Percentiles rank a stretch among this genome's conserved stretches.
These are phyloP conservation scores for Pectinophora gossypiella DNA, from an alignment of 1,140 invertebrate genomes.

Conservation along the genomic window DNA sequence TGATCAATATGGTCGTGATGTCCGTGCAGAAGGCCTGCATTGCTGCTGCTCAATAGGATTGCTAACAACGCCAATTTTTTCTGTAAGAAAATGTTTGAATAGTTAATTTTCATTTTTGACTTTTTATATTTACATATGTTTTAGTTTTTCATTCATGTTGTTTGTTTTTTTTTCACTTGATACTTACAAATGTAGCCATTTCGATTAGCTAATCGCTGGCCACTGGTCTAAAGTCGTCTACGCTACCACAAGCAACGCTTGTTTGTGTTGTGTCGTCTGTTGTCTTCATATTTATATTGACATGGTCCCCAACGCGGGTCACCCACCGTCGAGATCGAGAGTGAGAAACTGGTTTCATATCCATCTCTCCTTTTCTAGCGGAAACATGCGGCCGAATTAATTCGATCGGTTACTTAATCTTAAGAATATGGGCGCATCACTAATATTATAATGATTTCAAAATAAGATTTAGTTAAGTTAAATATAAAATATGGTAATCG, in stretches of 20 bases:
- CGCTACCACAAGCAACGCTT: conserved; percentile 52
- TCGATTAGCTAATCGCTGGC: conserved; percentile 70
- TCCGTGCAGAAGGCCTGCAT: conserved; percentile 44
- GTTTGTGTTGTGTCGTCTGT: conserved; percentile 45
- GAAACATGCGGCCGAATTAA: conserved; percentile 51
- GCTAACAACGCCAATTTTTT: conserved; percentile 55
- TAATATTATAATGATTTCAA: conserved; percentile 26
- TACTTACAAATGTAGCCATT: conserved; percentile 70
- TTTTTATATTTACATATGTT: neutral
- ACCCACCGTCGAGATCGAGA: conserved; percentile 38
- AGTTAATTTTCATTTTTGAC: conserved; percentile 1
- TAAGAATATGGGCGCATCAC: conserved; percentile 29
- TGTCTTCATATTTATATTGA: conserved; percentile 64
- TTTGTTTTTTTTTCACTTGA: conserved; percentile 6
- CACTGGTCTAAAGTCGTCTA: conserved; percentile 47
- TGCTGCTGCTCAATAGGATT: conserved; percentile 49
- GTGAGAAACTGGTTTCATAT: conserved; percentile 45
- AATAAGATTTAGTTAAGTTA: conserved; percentile 14
- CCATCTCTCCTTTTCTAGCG: conserved; percentile 57
- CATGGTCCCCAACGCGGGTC: conserved; percentile 28
- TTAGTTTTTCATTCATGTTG: neutral
- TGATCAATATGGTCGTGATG: conserved; percentile 10
- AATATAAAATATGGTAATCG: conserved; percentile 4
- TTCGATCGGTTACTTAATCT: conserved; percentile 54
- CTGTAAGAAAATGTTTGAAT: conserved; percentile 40